Conservation (phyloP, 2,797 vertebrate species). For the Megalops cyprinoides region DNA sequence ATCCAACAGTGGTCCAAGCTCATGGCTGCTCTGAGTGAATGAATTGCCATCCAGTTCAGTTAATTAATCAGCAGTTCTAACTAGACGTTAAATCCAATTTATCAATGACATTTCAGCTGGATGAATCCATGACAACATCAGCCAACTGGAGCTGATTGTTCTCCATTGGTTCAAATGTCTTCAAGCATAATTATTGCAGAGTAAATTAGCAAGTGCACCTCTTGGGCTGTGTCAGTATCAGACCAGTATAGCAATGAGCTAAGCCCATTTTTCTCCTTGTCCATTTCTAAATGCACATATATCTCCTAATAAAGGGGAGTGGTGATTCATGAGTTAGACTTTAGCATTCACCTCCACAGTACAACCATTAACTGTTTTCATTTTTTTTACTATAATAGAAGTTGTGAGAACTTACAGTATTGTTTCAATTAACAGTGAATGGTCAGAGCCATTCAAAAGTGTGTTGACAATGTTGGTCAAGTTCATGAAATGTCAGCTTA, state of each 20-base stretch:
- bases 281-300: not conserved
- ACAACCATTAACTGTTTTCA: not conserved
- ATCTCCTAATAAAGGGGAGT: not conserved
- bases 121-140: not conserved
- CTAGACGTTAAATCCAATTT: not conserved
- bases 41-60: not conserved
- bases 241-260: not conserved
- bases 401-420: not conserved
- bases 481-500: not conserved
- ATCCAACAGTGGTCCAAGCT: not conserved
- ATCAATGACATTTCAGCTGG: conserved; percentile 12
- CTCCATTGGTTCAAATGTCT: conserved; percentile 11
- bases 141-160: conserved; percentile 3
- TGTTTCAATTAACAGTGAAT: no score
- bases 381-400: not conserved
- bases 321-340: not conserved
- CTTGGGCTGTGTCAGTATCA: conserved; percentile 4
- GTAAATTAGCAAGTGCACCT: conserved; percentile 5
- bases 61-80: conserved; percentile 15
- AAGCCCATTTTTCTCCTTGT: not conserved
- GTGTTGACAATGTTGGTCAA: not conserved
- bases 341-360: not conserved
- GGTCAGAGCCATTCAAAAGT: no score
- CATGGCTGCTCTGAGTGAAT: not conserved
- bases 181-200: not conserved